Evolutionary conservation across 2,113 vertebrate species (phyloP).

Genomic region (Brienomyrus brachyistius): DNA sequence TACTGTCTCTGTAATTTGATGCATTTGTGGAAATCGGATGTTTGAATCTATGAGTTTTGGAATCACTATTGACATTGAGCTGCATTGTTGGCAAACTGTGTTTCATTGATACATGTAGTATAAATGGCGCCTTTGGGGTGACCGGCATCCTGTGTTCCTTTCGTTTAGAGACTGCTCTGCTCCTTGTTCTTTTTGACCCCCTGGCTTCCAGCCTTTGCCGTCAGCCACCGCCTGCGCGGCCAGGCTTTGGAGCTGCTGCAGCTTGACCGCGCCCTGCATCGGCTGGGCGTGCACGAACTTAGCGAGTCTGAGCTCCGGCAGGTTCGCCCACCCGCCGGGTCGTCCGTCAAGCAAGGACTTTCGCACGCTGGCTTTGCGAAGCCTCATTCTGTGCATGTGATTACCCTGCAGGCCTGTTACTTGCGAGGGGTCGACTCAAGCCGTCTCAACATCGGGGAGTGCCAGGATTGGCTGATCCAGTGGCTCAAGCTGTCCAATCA

Average conservation of each 20-base stretch:
- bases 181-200: slow-evolving; percentile 76
- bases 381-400: not conserved
- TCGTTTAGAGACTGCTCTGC: slow-evolving; percentile 70
- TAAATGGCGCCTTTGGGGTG: not conserved
- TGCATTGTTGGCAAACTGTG: not conserved
- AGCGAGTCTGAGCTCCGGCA: slow-evolving; percentile 68
- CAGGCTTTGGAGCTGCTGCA: slow-evolving; percentile 70
- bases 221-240: slow-evolving; percentile 63
- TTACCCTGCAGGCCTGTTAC: slow-evolving; percentile 74
- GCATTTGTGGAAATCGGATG: not conserved
- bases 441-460: slow-evolving; percentile 51
- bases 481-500: slow-evolving; percentile 76
- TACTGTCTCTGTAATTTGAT: not conserved
- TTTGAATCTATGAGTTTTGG: not conserved
- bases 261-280: slow-evolving; percentile 73
- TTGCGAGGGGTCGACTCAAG: slow-evolving; percentile 71
- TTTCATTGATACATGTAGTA: slow-evolving; percentile 7
- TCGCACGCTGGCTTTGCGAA: not conserved
- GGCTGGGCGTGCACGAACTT: slow-evolving; percentile 66
- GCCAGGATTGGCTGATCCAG: slow-evolving; percentile 72
- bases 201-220: slow-evolving; percentile 59
- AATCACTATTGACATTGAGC: not conserved
- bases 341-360: not conserved
- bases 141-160: slow-evolving; percentile 1
- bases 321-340: slow-evolving; percentile 48